Conservation (phyloP, 1,140 invertebrate species). For the Brachionus rotundiformis region DNA sequence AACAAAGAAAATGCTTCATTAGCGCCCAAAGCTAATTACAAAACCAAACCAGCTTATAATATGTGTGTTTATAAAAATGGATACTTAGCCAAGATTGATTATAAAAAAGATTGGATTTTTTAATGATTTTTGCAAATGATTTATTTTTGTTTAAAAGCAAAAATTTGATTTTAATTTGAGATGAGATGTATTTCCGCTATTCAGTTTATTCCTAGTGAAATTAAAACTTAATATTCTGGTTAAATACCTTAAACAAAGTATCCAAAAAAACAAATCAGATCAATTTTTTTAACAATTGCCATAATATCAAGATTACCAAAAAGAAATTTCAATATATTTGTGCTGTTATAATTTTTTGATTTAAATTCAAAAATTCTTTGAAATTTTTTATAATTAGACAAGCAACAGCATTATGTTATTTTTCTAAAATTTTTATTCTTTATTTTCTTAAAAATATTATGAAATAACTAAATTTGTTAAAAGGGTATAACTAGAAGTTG, state of each 20-base stretch:
- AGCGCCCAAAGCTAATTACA: background rate
- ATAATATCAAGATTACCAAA: too few relatives aligned
- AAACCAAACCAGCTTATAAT: slow-evolving; percentile 6
- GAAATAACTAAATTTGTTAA: too few relatives aligned
- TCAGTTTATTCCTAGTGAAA: background rate
- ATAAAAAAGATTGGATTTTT: background rate
- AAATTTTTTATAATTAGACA: too few relatives aligned
- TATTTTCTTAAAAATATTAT: too few relatives aligned
- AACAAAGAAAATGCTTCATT: background rate
- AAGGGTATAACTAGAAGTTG: too few relatives aligned
- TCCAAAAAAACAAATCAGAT: background rate
- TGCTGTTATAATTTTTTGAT: too few relatives aligned
- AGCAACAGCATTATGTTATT: too few relatives aligned
- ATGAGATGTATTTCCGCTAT: slow-evolving; percentile 18
- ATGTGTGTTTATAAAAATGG: background rate
- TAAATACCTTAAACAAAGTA: background rate
- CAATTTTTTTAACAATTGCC: too few relatives aligned
- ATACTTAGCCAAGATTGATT: slow-evolving; percentile 26
- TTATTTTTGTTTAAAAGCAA: background rate
- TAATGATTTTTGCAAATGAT: slow-evolving; percentile 44
- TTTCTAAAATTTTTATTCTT: too few relatives aligned
- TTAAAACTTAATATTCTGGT: background rate
- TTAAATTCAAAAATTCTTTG: too few relatives aligned
- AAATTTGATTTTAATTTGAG: slow-evolving; percentile 22
- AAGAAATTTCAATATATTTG: too few relatives aligned